Evolutionary conservation across 2,113 vertebrate species (phyloP).

Genomic region (Apistogramma diplotaenia): DNA sequence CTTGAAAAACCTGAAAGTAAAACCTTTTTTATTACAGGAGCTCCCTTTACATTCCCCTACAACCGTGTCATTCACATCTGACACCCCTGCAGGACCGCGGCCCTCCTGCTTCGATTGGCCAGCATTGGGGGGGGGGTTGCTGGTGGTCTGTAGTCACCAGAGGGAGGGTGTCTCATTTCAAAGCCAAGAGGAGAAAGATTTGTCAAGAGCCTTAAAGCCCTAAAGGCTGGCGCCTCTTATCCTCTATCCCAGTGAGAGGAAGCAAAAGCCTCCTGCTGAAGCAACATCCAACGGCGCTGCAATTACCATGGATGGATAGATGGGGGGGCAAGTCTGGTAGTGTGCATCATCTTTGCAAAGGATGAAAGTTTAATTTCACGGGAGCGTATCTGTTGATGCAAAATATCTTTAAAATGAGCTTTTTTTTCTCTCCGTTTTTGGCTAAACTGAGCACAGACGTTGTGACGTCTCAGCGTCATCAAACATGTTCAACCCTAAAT

Average conservation of each 20-base stretch:
- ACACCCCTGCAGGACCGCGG: background rate
- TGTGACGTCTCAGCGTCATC: too few species aligned
- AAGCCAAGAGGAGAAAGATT: conserved; percentile 45
- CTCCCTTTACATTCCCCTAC: background rate
- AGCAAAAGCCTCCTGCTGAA: conserved; percentile 17
- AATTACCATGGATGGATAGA: conserved; percentile 11
- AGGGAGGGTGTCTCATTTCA: conserved; percentile 32
- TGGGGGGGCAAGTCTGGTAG: background rate
- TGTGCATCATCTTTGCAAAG: background rate
- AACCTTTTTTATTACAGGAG: background rate
- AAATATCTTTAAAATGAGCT: background rate
- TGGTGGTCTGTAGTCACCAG: conserved; percentile 19
- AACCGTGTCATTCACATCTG: background rate
- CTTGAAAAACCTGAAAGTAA: background rate
- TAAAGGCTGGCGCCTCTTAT: conserved; percentile 43
- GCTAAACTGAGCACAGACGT: background rate
- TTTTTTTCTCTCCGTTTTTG: background rate
- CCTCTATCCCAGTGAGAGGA: conserved; percentile 31
- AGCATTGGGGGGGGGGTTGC: conserved; percentile 3
- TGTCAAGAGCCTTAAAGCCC: conserved; percentile 39
- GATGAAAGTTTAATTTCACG: background rate
- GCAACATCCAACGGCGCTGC: conserved; percentile 7
- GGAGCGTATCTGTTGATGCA: background rate
- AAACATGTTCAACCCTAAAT: background rate
- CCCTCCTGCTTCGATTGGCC: background rate